Conservation (phyloP, 2,888 invertebrate genomes). For the Tricholauxania praeusta region DNA sequence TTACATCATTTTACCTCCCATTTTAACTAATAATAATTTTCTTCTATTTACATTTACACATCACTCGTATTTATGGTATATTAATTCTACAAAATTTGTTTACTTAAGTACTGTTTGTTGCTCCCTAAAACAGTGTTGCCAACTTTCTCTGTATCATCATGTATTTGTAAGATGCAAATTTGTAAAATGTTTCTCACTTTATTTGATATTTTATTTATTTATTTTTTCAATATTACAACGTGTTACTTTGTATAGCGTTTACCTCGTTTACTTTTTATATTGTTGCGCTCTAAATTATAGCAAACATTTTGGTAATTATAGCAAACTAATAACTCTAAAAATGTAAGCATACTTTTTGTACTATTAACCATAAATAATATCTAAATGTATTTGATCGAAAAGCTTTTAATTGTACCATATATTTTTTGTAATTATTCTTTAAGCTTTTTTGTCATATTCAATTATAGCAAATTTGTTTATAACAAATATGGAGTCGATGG, state of each 20-base stretch:
- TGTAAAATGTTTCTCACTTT: conserved; percentile 16
- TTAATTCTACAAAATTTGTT: no score
- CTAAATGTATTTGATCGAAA: no score
- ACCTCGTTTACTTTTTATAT: conserved; percentile 14
- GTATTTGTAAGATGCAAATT: conserved; percentile 18
- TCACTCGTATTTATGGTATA: neutral
- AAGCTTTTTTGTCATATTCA: conserved; percentile 32
- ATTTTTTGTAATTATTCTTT: conserved; percentile 36
- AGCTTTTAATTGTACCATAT: conserved; percentile 26
- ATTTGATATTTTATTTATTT: neutral
- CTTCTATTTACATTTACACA: conserved; percentile 8
- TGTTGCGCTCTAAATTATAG: conserved; percentile 27
- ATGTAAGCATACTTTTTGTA: conserved; percentile 18
- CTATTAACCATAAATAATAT: conserved; percentile 24
- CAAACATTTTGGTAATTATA: conserved; percentile 31
- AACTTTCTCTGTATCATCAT: conserved; percentile 15
- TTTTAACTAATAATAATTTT: neutral
- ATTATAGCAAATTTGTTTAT: conserved; percentile 31
- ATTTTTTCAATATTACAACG: conserved; percentile 8
- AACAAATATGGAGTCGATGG: conserved; percentile 15
- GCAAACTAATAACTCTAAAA: conserved; percentile 29
- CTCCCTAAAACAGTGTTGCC: conserved; percentile 30
- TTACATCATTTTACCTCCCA: conserved; percentile 7
- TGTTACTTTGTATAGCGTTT: neutral
- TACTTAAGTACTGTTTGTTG: no score